Percentiles rank a stretch among this genome's conserved stretches.
Evolutionary conservation across 2,113 vertebrate genomes (phyloP).

Genomic region (Speoplatyrhinus poulsoni): DNA sequence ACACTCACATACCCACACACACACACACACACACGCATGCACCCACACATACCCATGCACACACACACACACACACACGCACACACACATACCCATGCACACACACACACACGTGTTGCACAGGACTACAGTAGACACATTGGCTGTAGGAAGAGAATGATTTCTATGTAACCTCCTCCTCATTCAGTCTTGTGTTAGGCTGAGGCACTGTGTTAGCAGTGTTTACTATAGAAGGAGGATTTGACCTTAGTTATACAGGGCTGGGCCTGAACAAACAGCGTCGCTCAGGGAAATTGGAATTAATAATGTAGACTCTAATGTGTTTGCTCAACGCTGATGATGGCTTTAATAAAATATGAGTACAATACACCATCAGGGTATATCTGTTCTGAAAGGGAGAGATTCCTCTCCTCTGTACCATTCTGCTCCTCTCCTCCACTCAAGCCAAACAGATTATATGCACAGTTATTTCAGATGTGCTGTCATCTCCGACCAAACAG

Average conservation of each 20-base stretch:
- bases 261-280: constrained; percentile 53
- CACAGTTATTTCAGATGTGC: constrained; percentile 7
- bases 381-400: constrained; percentile 6
- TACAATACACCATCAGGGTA: constrained; percentile 33
- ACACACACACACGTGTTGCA: too few relatives aligned
- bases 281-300: constrained; percentile 63
- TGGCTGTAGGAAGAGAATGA: not conserved
- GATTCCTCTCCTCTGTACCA: not conserved
- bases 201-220: not conserved
- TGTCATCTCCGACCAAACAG: constrained; percentile 37
- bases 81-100: too few relatives aligned
- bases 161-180: constrained; percentile 33
- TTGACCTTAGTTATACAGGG: constrained; percentile 45
- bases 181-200: constrained; percentile 17
- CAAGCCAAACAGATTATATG: constrained; percentile 13
- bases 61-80: too few relatives aligned
- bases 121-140: too few relatives aligned
- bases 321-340: constrained; percentile 67
- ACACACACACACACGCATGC: too few relatives aligned
- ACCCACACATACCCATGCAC: too few relatives aligned
- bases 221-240: constrained; percentile 35
- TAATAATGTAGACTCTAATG: constrained; percentile 74
- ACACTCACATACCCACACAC: too few relatives aligned
- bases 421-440: not conserved
- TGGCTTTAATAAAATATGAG: constrained; percentile 71